These are phyloP conservation scores for Scaptomyza reducta DNA, from an alignment of 2,888 invertebrate species.

Conservation along the genomic window DNA sequence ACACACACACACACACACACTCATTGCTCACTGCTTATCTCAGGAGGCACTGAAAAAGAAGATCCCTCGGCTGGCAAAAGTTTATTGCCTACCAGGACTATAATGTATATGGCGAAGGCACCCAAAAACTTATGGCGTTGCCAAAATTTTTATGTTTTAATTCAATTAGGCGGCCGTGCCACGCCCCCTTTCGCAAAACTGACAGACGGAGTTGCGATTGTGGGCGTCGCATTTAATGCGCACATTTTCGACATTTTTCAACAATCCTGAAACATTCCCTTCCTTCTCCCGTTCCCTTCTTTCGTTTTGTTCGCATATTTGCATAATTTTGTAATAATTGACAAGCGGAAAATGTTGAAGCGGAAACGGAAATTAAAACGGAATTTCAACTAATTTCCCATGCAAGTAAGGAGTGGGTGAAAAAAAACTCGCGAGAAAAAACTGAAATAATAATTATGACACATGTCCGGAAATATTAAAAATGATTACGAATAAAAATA, in stretches of 20 bases:
- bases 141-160: constrained; percentile 71
- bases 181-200: too few species aligned
- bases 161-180: constrained; percentile 63
- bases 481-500: background rate
- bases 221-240: constrained; percentile 57
- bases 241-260: constrained; percentile 67
- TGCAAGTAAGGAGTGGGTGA: constrained; percentile 17
- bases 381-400: constrained; percentile 69
- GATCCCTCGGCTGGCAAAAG: constrained; percentile 32
- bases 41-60: constrained; percentile 31
- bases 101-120: constrained; percentile 13
- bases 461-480: background rate
- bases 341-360: constrained; percentile 76
- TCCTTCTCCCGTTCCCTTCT: too few species aligned
- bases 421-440: constrained; percentile 1
- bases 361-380: constrained; percentile 76
- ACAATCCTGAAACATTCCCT: constrained; percentile 15
- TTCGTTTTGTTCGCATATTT: constrained; percentile 53
- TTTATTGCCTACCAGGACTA: constrained; percentile 58
- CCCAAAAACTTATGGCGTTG: constrained; percentile 68
- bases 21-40: constrained; percentile 36
- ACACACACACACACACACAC: background rate
- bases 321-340: constrained; percentile 78
- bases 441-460: constrained; percentile 5
- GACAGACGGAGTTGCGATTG: constrained; percentile 14